Percentiles rank a stretch among this genome's conserved stretches.
Evolutionary conservation across 2,888 invertebrate genomes (phyloP).

Genomic region (Anoplius nigerrimus): DNA sequence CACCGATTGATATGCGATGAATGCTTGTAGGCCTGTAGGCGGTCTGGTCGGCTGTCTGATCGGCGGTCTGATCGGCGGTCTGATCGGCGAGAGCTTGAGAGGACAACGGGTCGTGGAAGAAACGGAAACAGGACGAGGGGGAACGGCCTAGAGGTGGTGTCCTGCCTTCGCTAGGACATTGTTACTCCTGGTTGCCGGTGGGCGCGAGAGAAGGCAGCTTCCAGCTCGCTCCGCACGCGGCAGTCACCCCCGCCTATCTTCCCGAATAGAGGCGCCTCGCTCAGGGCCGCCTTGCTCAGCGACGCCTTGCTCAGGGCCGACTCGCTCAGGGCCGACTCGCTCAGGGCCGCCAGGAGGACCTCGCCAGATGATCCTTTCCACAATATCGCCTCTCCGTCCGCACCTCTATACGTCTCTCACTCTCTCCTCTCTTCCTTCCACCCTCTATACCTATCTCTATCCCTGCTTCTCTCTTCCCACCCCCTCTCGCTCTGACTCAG

Average conservation of each 20-base stretch:
- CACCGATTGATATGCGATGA: too few species aligned
- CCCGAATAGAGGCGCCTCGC: slow-evolving; percentile 33
- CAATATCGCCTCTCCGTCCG: not conserved
- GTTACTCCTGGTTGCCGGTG: slow-evolving; percentile 46
- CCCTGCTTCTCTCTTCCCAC: not conserved
- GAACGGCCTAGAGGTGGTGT: slow-evolving; percentile 61
- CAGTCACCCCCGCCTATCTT: slow-evolving; percentile 56
- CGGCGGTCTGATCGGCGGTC: too few species aligned
- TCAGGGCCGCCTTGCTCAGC: too few species aligned
- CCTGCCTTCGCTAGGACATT: slow-evolving; percentile 72
- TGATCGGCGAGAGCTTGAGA: slow-evolving; percentile 14
- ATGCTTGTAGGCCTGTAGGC: too few species aligned
- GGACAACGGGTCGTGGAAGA: slow-evolving; percentile 47
- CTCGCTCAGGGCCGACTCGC: slow-evolving; percentile 11
- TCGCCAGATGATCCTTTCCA: slow-evolving; percentile 16
- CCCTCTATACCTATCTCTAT: not conserved
- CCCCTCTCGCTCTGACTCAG: slow-evolving; percentile 31
- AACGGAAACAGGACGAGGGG: slow-evolving; percentile 63
- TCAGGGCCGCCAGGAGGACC: slow-evolving; percentile 30
- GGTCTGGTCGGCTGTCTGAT: too few species aligned
- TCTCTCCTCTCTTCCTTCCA: slow-evolving; percentile 7
- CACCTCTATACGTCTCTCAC: not conserved
- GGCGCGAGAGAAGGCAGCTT: slow-evolving; percentile 45
- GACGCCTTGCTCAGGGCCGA: slow-evolving; percentile 27
- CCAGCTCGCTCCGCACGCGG: slow-evolving; percentile 39